Conservation (phyloP, 1,140 invertebrate genomes). For the Drosophila quadrilineata region DNA sequence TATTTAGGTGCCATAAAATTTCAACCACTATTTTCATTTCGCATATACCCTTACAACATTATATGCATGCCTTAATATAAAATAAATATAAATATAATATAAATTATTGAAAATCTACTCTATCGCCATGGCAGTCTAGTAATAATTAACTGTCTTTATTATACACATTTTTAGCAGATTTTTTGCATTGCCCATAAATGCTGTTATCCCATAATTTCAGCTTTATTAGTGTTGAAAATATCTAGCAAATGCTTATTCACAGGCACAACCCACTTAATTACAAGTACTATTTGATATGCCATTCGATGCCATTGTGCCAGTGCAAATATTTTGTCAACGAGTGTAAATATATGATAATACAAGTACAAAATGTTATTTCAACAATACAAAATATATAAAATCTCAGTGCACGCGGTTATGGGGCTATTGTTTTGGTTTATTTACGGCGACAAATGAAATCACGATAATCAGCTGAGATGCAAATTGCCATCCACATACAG, state of each 20-base stretch:
- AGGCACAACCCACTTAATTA: slow-evolving; percentile 61
- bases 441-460: slow-evolving; percentile 65
- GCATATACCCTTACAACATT: too few relatives aligned
- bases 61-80: too few relatives aligned
- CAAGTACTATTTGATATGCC: slow-evolving; percentile 14
- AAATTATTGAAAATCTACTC: too few relatives aligned
- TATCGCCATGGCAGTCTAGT: too few relatives aligned
- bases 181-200: neutral
- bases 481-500: slow-evolving; percentile 44
- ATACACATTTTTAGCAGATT: neutral
- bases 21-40: too few relatives aligned
- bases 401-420: slow-evolving; percentile 45
- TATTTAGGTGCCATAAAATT: too few relatives aligned
- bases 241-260: slow-evolving; percentile 47
- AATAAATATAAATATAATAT: too few relatives aligned
- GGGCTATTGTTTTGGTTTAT: slow-evolving; percentile 46
- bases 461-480: slow-evolving; percentile 57
- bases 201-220: neutral
- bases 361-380: slow-evolving; percentile 36
- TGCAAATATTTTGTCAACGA: slow-evolving; percentile 42
- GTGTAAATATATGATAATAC: slow-evolving; percentile 39
- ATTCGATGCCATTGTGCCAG: neutral
- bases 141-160: neutral
- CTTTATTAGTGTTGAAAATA: neutral
- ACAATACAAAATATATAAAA: slow-evolving; percentile 41